Conservation (phyloP, 2,797 vertebrate genomes). For the Rhinella marina region DNA sequence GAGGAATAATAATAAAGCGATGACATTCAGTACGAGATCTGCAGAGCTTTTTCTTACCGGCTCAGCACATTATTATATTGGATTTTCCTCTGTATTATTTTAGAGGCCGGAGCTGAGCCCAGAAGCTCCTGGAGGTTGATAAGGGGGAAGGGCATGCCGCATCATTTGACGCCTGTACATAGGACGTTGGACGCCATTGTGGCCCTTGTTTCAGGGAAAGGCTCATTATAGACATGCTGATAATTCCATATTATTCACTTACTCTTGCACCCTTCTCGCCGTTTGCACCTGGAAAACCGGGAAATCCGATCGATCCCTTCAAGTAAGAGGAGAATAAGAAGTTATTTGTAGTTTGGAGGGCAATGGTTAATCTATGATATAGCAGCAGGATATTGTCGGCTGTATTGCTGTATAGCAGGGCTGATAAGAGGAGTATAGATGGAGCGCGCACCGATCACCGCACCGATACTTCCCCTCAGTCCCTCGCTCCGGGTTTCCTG, state of each 20-base stretch:
- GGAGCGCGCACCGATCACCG: too few species aligned
- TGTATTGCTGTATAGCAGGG: background rate
- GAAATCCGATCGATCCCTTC: conserved; percentile 93
- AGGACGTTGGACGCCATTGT: background rate
- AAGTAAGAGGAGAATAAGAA: conserved; percentile 58
- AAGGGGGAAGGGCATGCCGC: background rate
- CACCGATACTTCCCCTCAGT: background rate
- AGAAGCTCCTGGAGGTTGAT: background rate
- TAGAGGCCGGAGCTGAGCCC: background rate
- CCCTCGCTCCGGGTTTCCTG: background rate
- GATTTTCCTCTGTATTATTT: conserved; percentile 23
- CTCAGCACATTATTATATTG: conserved; percentile 27
- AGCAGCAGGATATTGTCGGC: too few species aligned
- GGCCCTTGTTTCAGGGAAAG: background rate
- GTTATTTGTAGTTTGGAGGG: background rate
- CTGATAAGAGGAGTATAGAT: background rate
- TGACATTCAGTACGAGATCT: conserved; percentile 29
- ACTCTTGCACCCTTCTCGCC: conserved; percentile 98
- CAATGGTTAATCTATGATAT: background rate
- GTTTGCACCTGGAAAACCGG: conserved; percentile 95
- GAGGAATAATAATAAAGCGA: conserved; percentile 17
- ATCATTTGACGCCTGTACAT: too few species aligned
- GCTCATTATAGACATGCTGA: background rate
- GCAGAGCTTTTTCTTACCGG: conserved; percentile 2
- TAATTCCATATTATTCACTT: conserved; percentile 53